A percentile compares a stretch with the other conserved stretches of the same genome.
These are phyloP conservation scores for Oreohelix idahoensis DNA, from an alignment of 1,140 invertebrate genomes.

Conservation along the genomic window DNA sequence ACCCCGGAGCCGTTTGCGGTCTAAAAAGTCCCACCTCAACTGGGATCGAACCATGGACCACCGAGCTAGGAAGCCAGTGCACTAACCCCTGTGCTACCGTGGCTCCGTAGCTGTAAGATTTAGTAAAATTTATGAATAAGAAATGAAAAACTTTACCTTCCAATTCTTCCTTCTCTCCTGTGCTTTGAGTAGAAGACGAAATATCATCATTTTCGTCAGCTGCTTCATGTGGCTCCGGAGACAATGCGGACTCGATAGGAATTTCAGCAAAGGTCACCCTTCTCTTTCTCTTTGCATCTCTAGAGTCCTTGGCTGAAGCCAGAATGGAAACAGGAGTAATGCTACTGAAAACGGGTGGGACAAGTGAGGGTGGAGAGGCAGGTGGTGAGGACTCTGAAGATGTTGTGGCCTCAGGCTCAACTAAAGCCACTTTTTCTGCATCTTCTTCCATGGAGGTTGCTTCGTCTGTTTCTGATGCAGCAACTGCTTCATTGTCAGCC, in stretches of 20 bases:
- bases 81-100: no score
- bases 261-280: slow-evolving; percentile 67
- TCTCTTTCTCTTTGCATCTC: slow-evolving; percentile 57
- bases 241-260: slow-evolving; percentile 29
- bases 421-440: not conserved
- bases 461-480: slow-evolving; percentile 37
- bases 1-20: no score
- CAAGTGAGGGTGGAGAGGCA: slow-evolving; percentile 34
- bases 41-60: no score
- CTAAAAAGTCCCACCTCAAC: no score
- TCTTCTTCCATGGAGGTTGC: not conserved
- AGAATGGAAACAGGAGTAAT: slow-evolving; percentile 52
- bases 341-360: slow-evolving; percentile 22
- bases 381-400: slow-evolving; percentile 25
- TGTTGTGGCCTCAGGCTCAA: slow-evolving; percentile 25
- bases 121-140: no score
- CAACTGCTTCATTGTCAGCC: slow-evolving; percentile 52
- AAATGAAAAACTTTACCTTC: not conserved
- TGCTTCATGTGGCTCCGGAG: slow-evolving; percentile 19
- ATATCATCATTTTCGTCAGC: slow-evolving; percentile 24
- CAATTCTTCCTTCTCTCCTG: not conserved
- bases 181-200: slow-evolving; percentile 30
- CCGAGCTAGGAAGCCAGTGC: no score
- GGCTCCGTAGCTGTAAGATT: no score
- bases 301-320: slow-evolving; percentile 46